Evolutionary conservation across 2,888 invertebrate species (phyloP).

Genomic region (Elysia crispata): DNA sequence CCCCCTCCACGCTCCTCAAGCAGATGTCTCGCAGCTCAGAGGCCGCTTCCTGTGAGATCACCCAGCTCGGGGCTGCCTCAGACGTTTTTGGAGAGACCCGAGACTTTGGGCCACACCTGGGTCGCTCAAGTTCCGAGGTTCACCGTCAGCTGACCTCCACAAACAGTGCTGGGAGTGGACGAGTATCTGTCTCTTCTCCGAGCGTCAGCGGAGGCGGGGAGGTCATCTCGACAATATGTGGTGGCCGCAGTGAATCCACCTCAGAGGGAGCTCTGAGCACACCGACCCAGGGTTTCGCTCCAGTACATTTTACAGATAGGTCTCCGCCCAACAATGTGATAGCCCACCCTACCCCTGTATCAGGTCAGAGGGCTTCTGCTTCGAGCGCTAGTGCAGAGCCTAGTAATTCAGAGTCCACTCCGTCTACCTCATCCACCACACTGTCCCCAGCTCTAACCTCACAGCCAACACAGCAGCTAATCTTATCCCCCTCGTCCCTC

Average conservation of each 20-base stretch:
- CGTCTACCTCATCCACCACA: neutral
- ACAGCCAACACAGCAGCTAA: neutral
- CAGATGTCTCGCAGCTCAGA: slow-evolving; percentile 44
- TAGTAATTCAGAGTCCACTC: neutral
- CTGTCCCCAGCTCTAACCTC: slow-evolving; percentile 21
- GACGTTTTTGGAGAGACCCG: slow-evolving; percentile 32
- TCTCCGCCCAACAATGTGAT: slow-evolving; percentile 42
- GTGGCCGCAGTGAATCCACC: slow-evolving; percentile 14
- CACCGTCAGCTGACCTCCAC: slow-evolving; percentile 6
- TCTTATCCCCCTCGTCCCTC: neutral
- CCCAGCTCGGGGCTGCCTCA: slow-evolving; percentile 27
- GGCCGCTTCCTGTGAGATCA: slow-evolving; percentile 37
- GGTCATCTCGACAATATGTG: too few species aligned
- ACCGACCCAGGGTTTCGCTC: slow-evolving; percentile 38
- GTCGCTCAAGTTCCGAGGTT: slow-evolving; percentile 32
- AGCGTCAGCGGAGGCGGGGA: neutral
- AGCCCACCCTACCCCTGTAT: slow-evolving; percentile 35
- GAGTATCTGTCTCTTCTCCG: slow-evolving; percentile 23
- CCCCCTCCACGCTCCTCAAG: neutral
- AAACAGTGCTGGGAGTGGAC: neutral
- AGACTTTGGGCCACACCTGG: slow-evolving; percentile 44
- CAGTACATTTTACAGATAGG: slow-evolving; percentile 39
- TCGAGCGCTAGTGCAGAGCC: neutral
- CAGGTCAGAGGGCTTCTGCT: slow-evolving; percentile 42
- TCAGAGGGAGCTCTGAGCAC: slow-evolving; percentile 10